Evolutionary conservation across 2,797 vertebrate genomes (phyloP), one percentile per base, ranked within the genome.

Genomic region (Spondyliosoma cantharus): DNA sequence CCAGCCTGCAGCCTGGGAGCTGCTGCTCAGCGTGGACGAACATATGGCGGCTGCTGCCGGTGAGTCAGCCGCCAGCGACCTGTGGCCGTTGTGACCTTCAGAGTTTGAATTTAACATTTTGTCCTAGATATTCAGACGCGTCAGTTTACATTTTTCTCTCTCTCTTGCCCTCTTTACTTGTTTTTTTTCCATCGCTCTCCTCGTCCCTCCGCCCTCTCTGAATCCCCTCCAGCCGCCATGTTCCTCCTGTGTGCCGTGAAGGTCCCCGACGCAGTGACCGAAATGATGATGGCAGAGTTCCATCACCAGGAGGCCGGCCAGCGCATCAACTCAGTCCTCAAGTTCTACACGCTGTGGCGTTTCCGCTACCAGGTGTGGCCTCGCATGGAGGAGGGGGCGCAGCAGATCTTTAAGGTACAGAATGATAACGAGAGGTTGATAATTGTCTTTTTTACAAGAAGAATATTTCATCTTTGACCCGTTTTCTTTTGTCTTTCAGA

Each of bases 361-460:
- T 99, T 99, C 91, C 96, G 98, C 45, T 99, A 99, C 76, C 98
- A 99, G 91, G 98, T 99, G 83, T 99, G 98, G 98, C 98, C 98
- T 27, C 96, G 98, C 69, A 99, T 99, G 98, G 98, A 99, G 88
- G 98, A 99, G 78, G 98, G 98, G 66, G 98, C 98, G 19, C 98
- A 99, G 88, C 98, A 99, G 93, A 99, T 99, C 84, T 99, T 99
- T 93, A 99, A 99, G 96, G 98, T 98, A 86, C 7, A 20, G 2
- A 43, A 19, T 16, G 14, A 59, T 16, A 19, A 29, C 2, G 12
- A 37, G 24, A 22, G 32, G 14, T 29, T 25, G 2, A 25, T 19
- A 59, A 32, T 1, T 16, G 29, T 32, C 7, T 32, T 25, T 66
- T 19, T 50, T 65, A 20, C 14, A 13, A 16, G 37, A 62, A 24